Percentiles rank a stretch among this genome's conserved stretches.
These are phyloP conservation scores for Hirtodrosophila duncani DNA, from an alignment of 2,888 invertebrate species.

Conservation along the genomic window DNA sequence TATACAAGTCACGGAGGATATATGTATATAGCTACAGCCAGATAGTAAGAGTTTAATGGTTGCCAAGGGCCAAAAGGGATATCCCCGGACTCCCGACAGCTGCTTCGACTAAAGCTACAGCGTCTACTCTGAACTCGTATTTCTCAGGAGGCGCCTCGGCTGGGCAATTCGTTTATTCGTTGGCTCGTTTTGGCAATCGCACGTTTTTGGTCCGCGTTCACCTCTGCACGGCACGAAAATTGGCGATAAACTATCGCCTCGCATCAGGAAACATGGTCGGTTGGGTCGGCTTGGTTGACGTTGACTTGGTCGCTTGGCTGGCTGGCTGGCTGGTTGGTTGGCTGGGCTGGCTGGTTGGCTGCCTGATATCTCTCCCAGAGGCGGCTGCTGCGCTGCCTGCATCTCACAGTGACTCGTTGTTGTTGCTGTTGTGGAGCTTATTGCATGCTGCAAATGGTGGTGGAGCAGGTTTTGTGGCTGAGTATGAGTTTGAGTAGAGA, in stretches of 20 bases:
- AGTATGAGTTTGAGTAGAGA: slow-evolving; percentile 50
- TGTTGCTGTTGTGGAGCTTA: slow-evolving; percentile 39
- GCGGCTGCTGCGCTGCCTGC: slow-evolving; percentile 31
- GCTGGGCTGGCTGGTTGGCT: slow-evolving; percentile 25
- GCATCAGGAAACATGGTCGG: slow-evolving; percentile 77
- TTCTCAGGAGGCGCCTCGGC: too few species aligned
- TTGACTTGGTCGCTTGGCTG: slow-evolving; percentile 34
- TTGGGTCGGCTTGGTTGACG: slow-evolving; percentile 54
- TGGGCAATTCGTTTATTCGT: too few species aligned
- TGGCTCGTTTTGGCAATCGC: slow-evolving; percentile 35
- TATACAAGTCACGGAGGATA: too few species aligned
- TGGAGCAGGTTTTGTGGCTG: slow-evolving; percentile 64
- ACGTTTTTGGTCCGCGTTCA: slow-evolving; percentile 77
- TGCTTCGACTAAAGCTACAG: too few species aligned
- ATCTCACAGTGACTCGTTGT: slow-evolving; percentile 25
- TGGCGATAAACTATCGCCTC: slow-evolving; percentile 79
- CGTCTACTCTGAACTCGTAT: too few species aligned
- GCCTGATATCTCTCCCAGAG: slow-evolving; percentile 10
- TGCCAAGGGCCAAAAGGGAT: too few species aligned
- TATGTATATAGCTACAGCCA: neutral
- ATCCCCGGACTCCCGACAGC: too few species aligned
- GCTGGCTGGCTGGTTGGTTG: slow-evolving; percentile 23
- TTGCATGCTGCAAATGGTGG: slow-evolving; percentile 68
- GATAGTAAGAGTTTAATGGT: too few species aligned
- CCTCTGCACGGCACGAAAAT: slow-evolving; percentile 79